A percentile compares a stretch with the other conserved stretches of the same genome.
Evolutionary conservation across 2,888 invertebrate species (phyloP).

Genomic region (Rhingia rostrata): DNA sequence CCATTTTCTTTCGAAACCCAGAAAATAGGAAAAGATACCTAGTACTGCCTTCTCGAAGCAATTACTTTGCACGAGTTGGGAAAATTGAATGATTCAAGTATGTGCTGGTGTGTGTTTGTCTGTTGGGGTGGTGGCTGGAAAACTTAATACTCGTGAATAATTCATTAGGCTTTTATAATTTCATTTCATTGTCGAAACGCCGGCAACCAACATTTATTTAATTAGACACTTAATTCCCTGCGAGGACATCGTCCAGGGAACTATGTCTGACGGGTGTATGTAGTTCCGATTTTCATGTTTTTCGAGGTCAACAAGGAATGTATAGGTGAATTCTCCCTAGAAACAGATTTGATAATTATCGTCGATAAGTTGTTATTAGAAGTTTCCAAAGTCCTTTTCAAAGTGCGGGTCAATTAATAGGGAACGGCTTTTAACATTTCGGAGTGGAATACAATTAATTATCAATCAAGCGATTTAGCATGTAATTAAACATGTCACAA

Average conservation of each 20-base stretch:
- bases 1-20: conserved; percentile 40
- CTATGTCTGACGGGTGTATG: background rate
- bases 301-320: conserved; percentile 13
- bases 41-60: conserved; percentile 3
- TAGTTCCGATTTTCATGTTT: conserved; percentile 3
- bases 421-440: background rate
- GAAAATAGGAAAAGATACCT: conserved; percentile 3
- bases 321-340: background rate
- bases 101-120: conserved; percentile 10
- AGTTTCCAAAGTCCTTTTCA: conserved; percentile 29
- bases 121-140: conserved; percentile 34
- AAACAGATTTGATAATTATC: conserved; percentile 55
- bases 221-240: conserved; percentile 35
- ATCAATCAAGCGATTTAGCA: conserved; percentile 65
- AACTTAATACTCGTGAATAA: conserved; percentile 68
- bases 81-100: conserved; percentile 59
- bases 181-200: conserved; percentile 61
- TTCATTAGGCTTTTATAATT: conserved; percentile 74
- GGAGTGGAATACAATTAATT: conserved; percentile 66
- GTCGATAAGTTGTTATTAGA: conserved; percentile 54
- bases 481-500: conserved; percentile 70
- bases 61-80: conserved; percentile 40
- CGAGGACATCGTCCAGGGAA: background rate
- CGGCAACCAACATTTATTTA: conserved; percentile 52
- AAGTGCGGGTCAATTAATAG: conserved; percentile 13